Evolutionary conservation across 1,140 invertebrate species (phyloP).

Genomic region (Condylostylus longicornis): DNA sequence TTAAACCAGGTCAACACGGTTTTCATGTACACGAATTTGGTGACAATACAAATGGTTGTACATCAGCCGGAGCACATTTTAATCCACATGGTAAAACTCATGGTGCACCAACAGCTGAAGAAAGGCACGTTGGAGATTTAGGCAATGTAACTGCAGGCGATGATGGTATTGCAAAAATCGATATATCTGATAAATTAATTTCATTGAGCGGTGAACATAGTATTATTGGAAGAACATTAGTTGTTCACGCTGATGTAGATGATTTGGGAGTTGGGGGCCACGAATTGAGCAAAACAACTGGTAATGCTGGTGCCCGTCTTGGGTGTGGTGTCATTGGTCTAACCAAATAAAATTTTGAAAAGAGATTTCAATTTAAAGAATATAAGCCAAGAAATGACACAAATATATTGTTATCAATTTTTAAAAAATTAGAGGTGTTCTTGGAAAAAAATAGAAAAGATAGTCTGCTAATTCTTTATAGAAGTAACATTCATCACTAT

Average conservation of each 20-base stretch:
- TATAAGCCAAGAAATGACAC: too few relatives aligned
- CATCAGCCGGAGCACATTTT: constrained; percentile 88
- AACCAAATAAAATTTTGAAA: too few relatives aligned
- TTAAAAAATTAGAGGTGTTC: too few relatives aligned
- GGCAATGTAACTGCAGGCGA: constrained; percentile 69
- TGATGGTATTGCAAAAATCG: constrained; percentile 58
- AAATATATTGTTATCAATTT: too few relatives aligned
- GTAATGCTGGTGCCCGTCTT: constrained; percentile 88
- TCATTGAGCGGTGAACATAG: constrained; percentile 58
- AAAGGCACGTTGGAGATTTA: constrained; percentile 80
- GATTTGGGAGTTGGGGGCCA: constrained; percentile 89
- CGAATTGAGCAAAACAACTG: constrained; percentile 86
- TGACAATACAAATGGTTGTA: constrained; percentile 92
- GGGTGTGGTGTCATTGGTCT: constrained; percentile 97
- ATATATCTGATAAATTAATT: constrained; percentile 58
- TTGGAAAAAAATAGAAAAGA: too few relatives aligned
- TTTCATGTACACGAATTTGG: constrained; percentile 98
- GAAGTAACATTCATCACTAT: too few relatives aligned
- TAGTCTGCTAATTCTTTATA: too few relatives aligned
- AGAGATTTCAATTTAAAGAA: too few relatives aligned
- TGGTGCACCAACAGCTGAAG: constrained; percentile 57
- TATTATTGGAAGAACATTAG: constrained; percentile 77
- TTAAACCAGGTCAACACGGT: constrained; percentile 55
- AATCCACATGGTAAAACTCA: constrained; percentile 79
- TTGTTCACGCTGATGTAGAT: constrained; percentile 87